Evolutionary conservation across 1,140 invertebrate genomes (phyloP).

Genomic region (Drosophila watanabei): DNA sequence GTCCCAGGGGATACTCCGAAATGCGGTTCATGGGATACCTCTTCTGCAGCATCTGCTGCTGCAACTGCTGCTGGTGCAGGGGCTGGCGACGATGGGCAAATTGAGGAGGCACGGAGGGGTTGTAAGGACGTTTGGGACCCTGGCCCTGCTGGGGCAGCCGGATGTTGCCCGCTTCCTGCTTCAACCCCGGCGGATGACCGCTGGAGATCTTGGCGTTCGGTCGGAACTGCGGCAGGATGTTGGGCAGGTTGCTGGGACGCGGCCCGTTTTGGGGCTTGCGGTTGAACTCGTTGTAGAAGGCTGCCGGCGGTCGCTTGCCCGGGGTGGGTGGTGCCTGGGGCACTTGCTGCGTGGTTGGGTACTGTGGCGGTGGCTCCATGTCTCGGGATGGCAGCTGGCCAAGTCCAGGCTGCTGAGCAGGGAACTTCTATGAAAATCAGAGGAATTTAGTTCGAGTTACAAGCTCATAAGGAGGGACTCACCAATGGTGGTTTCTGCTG

Average conservation of each 20-base stretch:
- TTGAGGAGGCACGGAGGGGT: constrained; percentile 76
- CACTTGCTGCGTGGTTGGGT: constrained; percentile 46
- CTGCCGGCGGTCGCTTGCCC: constrained; percentile 61
- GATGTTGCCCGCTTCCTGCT: constrained; percentile 81
- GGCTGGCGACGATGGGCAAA: constrained; percentile 72
- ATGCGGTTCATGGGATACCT: constrained; percentile 78
- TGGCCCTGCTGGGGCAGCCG: constrained; percentile 75
- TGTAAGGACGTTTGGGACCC: constrained; percentile 65
- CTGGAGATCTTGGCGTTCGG: constrained; percentile 89
- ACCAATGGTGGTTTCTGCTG: constrained; percentile 77
- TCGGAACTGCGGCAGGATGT: constrained; percentile 90
- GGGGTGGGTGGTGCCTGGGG: constrained; percentile 58
- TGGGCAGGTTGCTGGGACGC: constrained; percentile 87
- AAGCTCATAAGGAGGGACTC: not conserved
- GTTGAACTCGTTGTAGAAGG: constrained; percentile 81
- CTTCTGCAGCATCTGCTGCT: constrained; percentile 51
- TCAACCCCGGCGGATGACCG: constrained; percentile 85
- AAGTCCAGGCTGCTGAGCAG: constrained; percentile 46
- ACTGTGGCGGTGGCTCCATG: constrained; percentile 79
- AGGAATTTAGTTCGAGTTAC: no score
- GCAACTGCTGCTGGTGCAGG: constrained; percentile 42
- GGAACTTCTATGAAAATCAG: constrained; percentile 59
- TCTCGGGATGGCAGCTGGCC: constrained; percentile 60
- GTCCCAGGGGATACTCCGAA: constrained; percentile 55
- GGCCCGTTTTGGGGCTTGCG: constrained; percentile 82